phyloP scores from a whole-genome alignment of 2,113 vertebrate genomes.

The Pachypanchax playfairii region DNA sequence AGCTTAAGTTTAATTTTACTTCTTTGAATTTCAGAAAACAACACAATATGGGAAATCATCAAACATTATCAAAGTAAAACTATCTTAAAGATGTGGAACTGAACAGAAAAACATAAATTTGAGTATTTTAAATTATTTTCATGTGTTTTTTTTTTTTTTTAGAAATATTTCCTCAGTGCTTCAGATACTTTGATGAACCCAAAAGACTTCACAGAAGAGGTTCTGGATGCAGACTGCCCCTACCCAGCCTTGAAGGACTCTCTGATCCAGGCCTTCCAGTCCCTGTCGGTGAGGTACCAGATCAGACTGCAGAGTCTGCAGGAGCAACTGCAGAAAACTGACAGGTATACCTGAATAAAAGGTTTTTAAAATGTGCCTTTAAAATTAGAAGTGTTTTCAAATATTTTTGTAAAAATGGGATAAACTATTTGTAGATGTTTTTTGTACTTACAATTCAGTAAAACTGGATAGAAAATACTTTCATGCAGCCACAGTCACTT shows the following conservation, averaged over 20 bases:
- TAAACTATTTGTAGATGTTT: too few relatives aligned
- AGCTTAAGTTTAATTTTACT: not conserved
- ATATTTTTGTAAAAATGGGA: not conserved
- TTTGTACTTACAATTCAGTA: not conserved
- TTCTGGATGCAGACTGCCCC: slow-evolving; percentile 84
- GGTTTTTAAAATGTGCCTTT: not conserved
- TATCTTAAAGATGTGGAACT: not conserved
- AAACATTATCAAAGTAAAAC: not conserved
- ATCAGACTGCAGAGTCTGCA: slow-evolving; percentile 75
- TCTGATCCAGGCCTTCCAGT: slow-evolving; percentile 81
- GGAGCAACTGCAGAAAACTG: slow-evolving; percentile 72
- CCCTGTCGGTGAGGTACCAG: slow-evolving; percentile 80
- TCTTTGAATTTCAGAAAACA: not conserved
- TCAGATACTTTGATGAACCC: slow-evolving; percentile 62
- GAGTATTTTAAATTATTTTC: too few relatives aligned
- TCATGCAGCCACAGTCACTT: slow-evolving; percentile 15
- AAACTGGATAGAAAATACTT: slow-evolving; percentile 23
- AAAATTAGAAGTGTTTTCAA: not conserved
- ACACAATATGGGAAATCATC: not conserved
- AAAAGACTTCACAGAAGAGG: slow-evolving; percentile 76
- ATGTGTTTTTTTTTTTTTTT: slow-evolving; percentile 3
- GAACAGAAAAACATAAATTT: slow-evolving; percentile 1
- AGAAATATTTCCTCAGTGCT: slow-evolving; percentile 61
- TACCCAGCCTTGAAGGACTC: slow-evolving; percentile 83
- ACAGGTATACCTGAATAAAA: slow-evolving; percentile 73